phyloP scores from a whole-genome alignment of 2,113 vertebrate genomes.

The Nannobrachium achirus region DNA sequence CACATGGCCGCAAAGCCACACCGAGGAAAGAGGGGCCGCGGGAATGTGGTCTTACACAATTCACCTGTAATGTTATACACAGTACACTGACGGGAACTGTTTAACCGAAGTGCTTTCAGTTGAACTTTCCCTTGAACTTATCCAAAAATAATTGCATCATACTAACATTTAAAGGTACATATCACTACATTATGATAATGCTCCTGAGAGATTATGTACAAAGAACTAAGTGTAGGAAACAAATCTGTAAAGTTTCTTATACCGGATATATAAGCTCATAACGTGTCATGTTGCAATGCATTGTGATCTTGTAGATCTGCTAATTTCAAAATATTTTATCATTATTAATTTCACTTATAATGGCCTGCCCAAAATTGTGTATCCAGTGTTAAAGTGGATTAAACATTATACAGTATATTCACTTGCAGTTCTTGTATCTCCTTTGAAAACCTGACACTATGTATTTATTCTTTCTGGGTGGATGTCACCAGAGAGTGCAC shows the following conservation, averaged over 20 bases:
- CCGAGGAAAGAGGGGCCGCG: constrained; percentile 25
- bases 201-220: background rate
- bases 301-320: no score
- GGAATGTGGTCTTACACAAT: constrained; percentile 49
- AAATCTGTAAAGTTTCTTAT: no score
- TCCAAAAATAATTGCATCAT: constrained; percentile 1
- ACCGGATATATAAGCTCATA: no score
- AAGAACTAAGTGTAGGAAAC: no score
- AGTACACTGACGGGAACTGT: constrained; percentile 31
- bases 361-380: no score
- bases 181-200: constrained; percentile 5
- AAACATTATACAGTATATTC: constrained; percentile 3
- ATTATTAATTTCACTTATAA: no score
- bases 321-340: no score
- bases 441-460: constrained; percentile 5
- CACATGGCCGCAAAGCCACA: constrained; percentile 47
- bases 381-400: no score
- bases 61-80: constrained; percentile 67
- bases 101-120: constrained; percentile 30
- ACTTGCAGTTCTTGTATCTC: constrained; percentile 3
- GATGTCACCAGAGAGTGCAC: constrained; percentile 26
- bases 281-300: no score
- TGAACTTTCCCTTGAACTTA: background rate
- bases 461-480: constrained; percentile 12
- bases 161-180: background rate